A percentile compares a stretch with the other conserved stretches of the same genome.
These are phyloP conservation scores for Willowsia nigromaculata DNA, from an alignment of 2,888 invertebrate species.

Conservation along the genomic window DNA sequence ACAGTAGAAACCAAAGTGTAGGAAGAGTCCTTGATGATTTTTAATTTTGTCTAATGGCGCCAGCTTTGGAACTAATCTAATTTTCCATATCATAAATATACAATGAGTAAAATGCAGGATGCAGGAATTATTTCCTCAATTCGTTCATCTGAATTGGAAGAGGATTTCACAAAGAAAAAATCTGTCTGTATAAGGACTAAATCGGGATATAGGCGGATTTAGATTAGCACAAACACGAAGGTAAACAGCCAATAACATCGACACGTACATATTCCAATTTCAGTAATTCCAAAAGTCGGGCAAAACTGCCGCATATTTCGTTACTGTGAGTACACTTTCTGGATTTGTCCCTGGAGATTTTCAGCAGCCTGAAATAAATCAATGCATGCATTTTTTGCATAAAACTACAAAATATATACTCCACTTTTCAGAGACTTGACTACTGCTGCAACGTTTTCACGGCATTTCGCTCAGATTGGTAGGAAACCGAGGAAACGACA, in stretches of 20 bases:
- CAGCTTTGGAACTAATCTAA: not conserved
- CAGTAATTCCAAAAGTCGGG: not conserved
- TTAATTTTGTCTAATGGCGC: not conserved
- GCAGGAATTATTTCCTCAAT: not conserved
- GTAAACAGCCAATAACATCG: not conserved
- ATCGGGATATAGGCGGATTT: too few species aligned
- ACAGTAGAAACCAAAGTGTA: not conserved
- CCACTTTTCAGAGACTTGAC: not conserved
- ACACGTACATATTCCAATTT: not conserved
- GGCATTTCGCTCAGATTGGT: not conserved
- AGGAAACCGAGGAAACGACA: not conserved
- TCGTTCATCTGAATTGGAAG: not conserved
- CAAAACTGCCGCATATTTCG: not conserved
- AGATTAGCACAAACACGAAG: not conserved
- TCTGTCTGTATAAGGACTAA: too few species aligned
- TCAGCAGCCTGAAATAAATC: slow-evolving; percentile 12
- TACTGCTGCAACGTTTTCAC: not conserved
- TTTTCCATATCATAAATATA: not conserved
- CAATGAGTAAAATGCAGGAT: not conserved
- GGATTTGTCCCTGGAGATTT: slow-evolving; percentile 29
- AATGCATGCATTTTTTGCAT: slow-evolving; percentile 21
- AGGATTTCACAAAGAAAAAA: not conserved
- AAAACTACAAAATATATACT: slow-evolving; percentile 13
- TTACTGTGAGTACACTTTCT: not conserved
- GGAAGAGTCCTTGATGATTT: not conserved